A percentile compares a stretch with the other conserved stretches of the same genome.
These are phyloP conservation scores for Phaedon cochleariae DNA, from an alignment of 2,888 invertebrate genomes.

Conservation along the genomic window DNA sequence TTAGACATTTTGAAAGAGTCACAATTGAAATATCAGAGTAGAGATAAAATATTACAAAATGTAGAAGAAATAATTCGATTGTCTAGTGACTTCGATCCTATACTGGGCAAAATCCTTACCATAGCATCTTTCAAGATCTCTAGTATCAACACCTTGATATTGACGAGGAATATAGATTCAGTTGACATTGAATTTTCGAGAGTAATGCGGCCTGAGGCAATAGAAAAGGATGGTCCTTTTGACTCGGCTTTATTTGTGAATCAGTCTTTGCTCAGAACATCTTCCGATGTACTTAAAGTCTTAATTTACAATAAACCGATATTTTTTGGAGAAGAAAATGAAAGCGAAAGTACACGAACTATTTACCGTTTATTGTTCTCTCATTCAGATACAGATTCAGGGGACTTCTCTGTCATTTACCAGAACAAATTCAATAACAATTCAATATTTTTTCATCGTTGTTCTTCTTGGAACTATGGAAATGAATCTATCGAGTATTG, in stretches of 20 bases:
- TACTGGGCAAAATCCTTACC: not conserved
- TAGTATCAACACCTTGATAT: not conserved
- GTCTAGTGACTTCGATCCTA: conserved; percentile 21
- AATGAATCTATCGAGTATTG: conserved; percentile 5
- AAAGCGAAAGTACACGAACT: conserved; percentile 18
- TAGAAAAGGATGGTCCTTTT: not conserved
- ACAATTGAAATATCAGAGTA: conserved; percentile 42
- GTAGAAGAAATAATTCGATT: conserved; percentile 40
- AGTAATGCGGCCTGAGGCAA: not conserved
- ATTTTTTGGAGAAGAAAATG: conserved; percentile 29
- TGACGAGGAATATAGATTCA: not conserved
- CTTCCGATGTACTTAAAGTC: conserved; percentile 23
- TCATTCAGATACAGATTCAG: not conserved
- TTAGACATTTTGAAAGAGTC: conserved; percentile 34
- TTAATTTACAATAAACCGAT: conserved; percentile 33
- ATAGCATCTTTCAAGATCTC: not conserved
- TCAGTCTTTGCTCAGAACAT: not conserved
- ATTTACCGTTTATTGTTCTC: conserved; percentile 34
- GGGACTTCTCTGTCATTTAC: not conserved
- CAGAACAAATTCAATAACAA: not conserved
- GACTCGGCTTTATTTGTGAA: not conserved
- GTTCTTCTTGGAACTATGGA: conserved; percentile 39
- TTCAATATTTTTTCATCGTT: conserved; percentile 14
- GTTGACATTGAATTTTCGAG: not conserved
- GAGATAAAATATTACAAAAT: conserved; percentile 45